phyloP scores from a whole-genome alignment of 1,140 invertebrate species.

The Helicorthomorpha holstii region DNA sequence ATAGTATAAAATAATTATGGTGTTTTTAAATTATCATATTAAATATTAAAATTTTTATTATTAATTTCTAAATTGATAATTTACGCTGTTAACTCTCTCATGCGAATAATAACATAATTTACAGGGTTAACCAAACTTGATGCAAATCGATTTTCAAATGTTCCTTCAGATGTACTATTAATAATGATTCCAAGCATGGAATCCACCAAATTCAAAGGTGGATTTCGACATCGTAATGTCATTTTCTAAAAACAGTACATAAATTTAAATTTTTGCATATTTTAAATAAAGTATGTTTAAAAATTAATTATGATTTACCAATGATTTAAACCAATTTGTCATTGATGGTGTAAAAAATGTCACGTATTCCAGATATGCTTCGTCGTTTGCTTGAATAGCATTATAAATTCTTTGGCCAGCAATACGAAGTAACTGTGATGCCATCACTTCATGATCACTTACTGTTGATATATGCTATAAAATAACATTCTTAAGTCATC shows the following conservation, averaged over 20 bases:
- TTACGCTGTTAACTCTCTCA: neutral
- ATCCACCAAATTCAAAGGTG: conserved; percentile 15
- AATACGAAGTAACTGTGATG: conserved; percentile 44
- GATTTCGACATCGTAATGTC: conserved; percentile 14
- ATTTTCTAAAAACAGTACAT: conserved; percentile 15
- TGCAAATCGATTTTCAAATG: conserved; percentile 18
- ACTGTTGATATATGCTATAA: conserved; percentile 39
- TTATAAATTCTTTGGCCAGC: conserved; percentile 42
- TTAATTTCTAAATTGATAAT: neutral
- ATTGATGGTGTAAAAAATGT: conserved; percentile 10
- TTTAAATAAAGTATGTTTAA: too few relatives aligned
- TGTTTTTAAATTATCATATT: too few relatives aligned
- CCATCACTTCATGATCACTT: conserved; percentile 41
- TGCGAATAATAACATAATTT: neutral
- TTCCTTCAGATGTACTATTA: conserved; percentile 18
- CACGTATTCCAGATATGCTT: conserved; percentile 4
- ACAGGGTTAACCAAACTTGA: conserved; percentile 18
- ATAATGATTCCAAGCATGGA: conserved; percentile 18
- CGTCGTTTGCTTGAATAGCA: conserved; percentile 1
- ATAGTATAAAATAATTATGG: too few relatives aligned
- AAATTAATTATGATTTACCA: conserved; percentile 11
- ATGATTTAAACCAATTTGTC: conserved; percentile 11
- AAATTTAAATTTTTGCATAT: too few relatives aligned
- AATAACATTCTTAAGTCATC: neutral
- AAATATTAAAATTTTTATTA: neutral